Evolutionary conservation across 2,797 vertebrate species (phyloP), one percentile per base, ranked within the genome.

Genomic region (Merluccius polli): DNA sequence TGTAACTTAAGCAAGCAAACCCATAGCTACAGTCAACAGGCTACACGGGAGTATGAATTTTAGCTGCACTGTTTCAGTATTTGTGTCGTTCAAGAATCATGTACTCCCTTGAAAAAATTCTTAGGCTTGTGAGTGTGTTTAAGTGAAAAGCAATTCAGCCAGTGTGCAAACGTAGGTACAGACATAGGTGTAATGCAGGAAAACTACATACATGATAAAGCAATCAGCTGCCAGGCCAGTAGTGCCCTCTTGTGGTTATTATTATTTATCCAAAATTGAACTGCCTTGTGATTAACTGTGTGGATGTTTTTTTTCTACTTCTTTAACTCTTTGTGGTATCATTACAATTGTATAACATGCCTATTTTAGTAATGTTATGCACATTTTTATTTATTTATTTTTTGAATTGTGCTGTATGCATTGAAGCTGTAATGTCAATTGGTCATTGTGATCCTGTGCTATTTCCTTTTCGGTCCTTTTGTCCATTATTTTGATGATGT

Each of bases 401-500:
- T 65, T 27, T 29, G 24, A n/a, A 65, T 65, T 65, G 15, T 12
- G 59, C 59, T 27, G 24, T 13, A 16, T 65, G 24, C 24, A 27
- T 24, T 65, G 27, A 24, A 63, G 7, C 9, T 63, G n/a, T 10
- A 63, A 63, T 21, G n/a, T 63, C 48, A 65, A 65, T 65, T n/a
- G 52, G 52, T 24, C n/a, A 24, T 24, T 59, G 1, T n/a, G 21
- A 59, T n/a, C 16, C 1, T n/a, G 18, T 21, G 16, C 2, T 16
- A 63, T 27, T 63, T 63, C 1, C 11, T 24, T 24, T 24, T 35
- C 33, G n/a, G 16, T 44, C 12, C 12, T 52, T 52, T 63, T 63
- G 52, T 65, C 10, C 59, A 27, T 65, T 65, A 12, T 24, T 65
- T 7, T 63, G n/a, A 24, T 1, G 10, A 84, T 78, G 79, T 77